phyloP scores from a whole-genome alignment of 2,797 vertebrate species.

The Numenius phaeopus region DNA sequence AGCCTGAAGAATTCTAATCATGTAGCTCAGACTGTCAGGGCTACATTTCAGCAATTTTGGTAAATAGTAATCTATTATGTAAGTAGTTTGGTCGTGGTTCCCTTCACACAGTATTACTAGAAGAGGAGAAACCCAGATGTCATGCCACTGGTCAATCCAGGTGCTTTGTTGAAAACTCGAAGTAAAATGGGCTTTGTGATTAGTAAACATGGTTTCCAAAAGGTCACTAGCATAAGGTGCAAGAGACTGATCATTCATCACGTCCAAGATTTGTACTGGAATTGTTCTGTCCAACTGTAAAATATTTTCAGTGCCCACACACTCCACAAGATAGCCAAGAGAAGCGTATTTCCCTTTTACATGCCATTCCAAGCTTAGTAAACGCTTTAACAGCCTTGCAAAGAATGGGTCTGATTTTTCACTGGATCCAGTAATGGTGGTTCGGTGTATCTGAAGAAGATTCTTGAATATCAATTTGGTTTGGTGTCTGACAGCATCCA shows the following conservation, averaged over 20 bases:
- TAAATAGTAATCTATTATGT: conserved; percentile 93
- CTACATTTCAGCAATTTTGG: conserved; percentile 91
- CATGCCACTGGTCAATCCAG: conserved; percentile 90
- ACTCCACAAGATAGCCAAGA: conserved; percentile 89
- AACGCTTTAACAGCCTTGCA: conserved; percentile 79
- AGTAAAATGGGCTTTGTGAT: conserved; percentile 87
- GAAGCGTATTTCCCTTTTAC: conserved; percentile 92
- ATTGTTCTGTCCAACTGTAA: conserved; percentile 85
- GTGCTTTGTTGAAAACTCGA: neutral
- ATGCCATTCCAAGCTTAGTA: conserved; percentile 93
- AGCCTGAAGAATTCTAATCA: conserved; percentile 89
- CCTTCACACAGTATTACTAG: conserved; percentile 89
- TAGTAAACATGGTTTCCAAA: conserved; percentile 92
- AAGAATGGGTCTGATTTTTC: conserved; percentile 83
- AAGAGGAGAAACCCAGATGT: conserved; percentile 92
- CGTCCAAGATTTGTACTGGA: conserved; percentile 84
- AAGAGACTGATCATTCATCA: conserved; percentile 93
- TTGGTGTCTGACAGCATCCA: conserved; percentile 94
- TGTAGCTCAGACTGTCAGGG: conserved; percentile 89
- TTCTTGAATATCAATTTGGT: conserved; percentile 90
- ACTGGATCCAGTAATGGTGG: neutral
- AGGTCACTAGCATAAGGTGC: conserved; percentile 93
- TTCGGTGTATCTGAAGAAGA: conserved; percentile 87
- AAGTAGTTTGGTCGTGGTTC: conserved; percentile 88
- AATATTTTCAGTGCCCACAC: conserved; percentile 85